Evolutionary conservation across 1,140 invertebrate species (phyloP).

Genomic region (Chymomyza costata): DNA sequence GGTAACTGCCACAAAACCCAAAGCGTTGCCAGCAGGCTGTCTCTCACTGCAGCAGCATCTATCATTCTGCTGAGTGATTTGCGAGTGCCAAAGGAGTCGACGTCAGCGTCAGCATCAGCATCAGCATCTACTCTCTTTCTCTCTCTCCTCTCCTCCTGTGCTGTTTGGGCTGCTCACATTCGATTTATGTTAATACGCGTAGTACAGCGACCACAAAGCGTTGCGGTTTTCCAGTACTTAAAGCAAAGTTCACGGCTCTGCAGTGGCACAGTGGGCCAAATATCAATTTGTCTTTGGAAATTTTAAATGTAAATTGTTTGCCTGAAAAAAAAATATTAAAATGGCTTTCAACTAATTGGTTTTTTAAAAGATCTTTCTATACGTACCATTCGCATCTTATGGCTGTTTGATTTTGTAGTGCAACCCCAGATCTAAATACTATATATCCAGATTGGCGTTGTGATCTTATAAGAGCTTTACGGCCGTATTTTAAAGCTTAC

Average conservation of each 20-base stretch:
- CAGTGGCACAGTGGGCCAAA: constrained; percentile 11
- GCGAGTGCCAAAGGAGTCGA: constrained; percentile 60
- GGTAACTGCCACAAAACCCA: constrained; percentile 21
- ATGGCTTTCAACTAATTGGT: too few species aligned
- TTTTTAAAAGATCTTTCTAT: too few species aligned
- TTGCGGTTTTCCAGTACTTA: constrained; percentile 36
- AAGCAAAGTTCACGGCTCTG: constrained; percentile 11
- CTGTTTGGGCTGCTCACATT: constrained; percentile 30
- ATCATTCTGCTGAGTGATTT: constrained; percentile 67
- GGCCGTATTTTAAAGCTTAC: too few species aligned
- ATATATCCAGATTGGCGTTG: too few species aligned
- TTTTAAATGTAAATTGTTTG: too few species aligned
- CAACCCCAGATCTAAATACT: too few species aligned
- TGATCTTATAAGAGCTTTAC: too few species aligned
- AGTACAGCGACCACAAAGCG: constrained; percentile 22
- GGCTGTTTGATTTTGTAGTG: too few species aligned
- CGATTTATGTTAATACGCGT: constrained; percentile 64
- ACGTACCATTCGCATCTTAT: too few species aligned
- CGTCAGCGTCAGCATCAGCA: neutral
- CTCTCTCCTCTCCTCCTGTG: neutral
- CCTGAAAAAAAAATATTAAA: too few species aligned
- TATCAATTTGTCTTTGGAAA: too few species aligned
- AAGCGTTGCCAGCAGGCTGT: too few species aligned
- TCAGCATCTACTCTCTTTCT: neutral
- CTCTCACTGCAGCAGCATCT: constrained; percentile 32